Base-by-base conservation (phyloP, 2,888 invertebrate genomes). In the Platycheirus rosarum region DNA sequence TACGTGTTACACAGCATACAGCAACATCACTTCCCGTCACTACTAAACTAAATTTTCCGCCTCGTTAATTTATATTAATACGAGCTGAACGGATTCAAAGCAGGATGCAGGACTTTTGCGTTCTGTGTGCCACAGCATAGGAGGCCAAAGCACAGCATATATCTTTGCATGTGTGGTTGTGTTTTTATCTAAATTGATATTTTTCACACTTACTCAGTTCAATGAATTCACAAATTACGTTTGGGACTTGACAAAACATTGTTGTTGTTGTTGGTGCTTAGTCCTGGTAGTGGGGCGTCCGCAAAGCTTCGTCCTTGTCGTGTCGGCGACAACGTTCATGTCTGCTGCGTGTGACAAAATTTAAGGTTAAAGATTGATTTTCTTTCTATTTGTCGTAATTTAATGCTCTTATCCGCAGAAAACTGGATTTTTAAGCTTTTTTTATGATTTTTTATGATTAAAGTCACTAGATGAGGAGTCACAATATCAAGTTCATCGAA, bases 61-160 rank as follows among this genome's bases (percentile, higher is more conserved):
- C 88, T 89, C 90, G 90, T 90, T 90, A 89, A 90, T 90, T 90
- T 89, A 89, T 90, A 90, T 90, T 90, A 90, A 90, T 89, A 89
- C 88, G 88, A 88, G 88, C 88, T 89, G 86, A 68, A 51, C 86
- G 87, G 44, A 71, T 71, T 71, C 77, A 77, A 63, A 62, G 82
- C 63, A 76, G 70, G 42, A 68, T 62, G 63, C 42, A 49, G n/a
- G 23, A 60, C 13, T 57, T 23, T 13, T n/a, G 55, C 11, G 16
- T 53, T 13, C 20, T 37, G 7, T 48, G 84, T 42, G 44, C 26
- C 40, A 63, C 53, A 51, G 26, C 65, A 69, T 66, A 69, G 42
- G 37, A 11, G 20, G 14, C 44, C 11, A 29, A 20, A 11, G 13
- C 16, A 37, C 7, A 49, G n/a, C 20, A 42, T 60, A 63, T 29